Percentiles rank a stretch among this genome's conserved stretches.
These are phyloP conservation scores for Diorhabda carinulata DNA, from an alignment of 1,140 invertebrate genomes.

Conservation along the genomic window DNA sequence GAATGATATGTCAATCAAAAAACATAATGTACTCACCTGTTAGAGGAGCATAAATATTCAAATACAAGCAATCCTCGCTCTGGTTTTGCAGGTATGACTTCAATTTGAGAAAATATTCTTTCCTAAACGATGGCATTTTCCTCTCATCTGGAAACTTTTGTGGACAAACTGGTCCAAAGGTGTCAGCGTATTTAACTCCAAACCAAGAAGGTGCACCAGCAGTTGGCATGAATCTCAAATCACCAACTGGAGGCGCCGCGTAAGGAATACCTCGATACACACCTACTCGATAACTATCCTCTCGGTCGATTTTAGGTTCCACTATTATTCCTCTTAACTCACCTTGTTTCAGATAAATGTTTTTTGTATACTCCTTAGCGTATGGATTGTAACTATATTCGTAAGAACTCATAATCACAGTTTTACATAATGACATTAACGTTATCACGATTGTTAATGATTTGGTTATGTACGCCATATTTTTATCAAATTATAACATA, in stretches of 20 bases:
- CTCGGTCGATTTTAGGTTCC: constrained; percentile 51
- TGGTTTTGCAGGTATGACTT: constrained; percentile 69
- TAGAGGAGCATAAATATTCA: constrained; percentile 89
- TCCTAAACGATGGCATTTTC: constrained; percentile 61
- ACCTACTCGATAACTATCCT: constrained; percentile 54
- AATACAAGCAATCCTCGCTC: constrained; percentile 87
- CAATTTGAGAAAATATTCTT: constrained; percentile 65
- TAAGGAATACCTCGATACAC: constrained; percentile 80
- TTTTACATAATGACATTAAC: constrained; percentile 10
- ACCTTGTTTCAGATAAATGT: constrained; percentile 42
- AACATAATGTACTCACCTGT: constrained; percentile 50
- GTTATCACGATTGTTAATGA: constrained; percentile 30
- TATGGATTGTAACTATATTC: constrained; percentile 24
- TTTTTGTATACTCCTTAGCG: constrained; percentile 30
- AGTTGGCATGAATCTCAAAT: constrained; percentile 81
- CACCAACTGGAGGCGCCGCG: constrained; percentile 80
- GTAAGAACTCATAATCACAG: constrained; percentile 3
- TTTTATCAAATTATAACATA: too few relatives aligned
- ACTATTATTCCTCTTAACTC: constrained; percentile 57
- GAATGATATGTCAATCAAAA: too few relatives aligned
- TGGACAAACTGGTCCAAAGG: constrained; percentile 81
- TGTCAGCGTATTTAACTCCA: constrained; percentile 53
- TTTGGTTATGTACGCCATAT: constrained; percentile 31
- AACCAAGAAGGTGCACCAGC: constrained; percentile 50
- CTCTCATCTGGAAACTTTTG: constrained; percentile 64